A percentile compares a stretch with the other conserved stretches of the same genome.
Conservation (phyloP, 92 coral and sea anemone genomes). For the Umimayanthus kanabou region DNA sequence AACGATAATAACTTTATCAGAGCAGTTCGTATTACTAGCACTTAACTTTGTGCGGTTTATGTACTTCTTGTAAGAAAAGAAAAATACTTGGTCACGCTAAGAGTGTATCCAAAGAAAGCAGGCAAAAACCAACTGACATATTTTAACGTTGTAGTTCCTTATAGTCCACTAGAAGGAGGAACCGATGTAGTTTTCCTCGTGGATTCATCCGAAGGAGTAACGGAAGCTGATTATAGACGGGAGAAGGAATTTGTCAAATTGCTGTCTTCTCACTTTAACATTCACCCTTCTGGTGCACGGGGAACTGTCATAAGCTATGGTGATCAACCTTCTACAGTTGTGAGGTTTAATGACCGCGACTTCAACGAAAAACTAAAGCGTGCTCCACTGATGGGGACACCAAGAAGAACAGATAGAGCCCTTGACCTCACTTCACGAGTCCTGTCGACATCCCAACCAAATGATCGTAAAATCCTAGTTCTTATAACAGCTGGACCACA, state of each 20-base stretch:
- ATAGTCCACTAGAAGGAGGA: slow-evolving; percentile 15
- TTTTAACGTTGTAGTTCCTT: slow-evolving; percentile 12
- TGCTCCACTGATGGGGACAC: slow-evolving; percentile 56
- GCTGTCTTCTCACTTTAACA: slow-evolving; percentile 44
- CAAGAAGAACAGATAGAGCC: slow-evolving; percentile 60
- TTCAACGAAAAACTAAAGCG: slow-evolving; percentile 50
- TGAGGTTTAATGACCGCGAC: slow-evolving; percentile 41
- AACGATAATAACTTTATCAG: too few relatives aligned
- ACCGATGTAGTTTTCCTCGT: slow-evolving; percentile 69
- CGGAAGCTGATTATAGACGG: slow-evolving; percentile 39
- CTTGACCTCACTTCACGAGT: slow-evolving; percentile 54
- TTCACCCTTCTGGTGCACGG: slow-evolving; percentile 53
- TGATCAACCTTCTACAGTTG: slow-evolving; percentile 36
- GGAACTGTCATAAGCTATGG: slow-evolving; percentile 65
- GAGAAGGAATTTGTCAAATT: slow-evolving; percentile 69
- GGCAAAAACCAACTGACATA: not conserved
- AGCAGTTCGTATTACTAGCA: too few relatives aligned
- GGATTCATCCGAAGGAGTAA: slow-evolving; percentile 70
- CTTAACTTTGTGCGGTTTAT: too few relatives aligned
- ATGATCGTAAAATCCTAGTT: slow-evolving; percentile 59
- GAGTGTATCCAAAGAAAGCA: too few relatives aligned
- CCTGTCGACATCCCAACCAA: slow-evolving; percentile 48
- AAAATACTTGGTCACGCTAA: too few relatives aligned
- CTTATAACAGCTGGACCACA: slow-evolving; percentile 63
- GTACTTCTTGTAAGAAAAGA: too few relatives aligned